Evolutionary conservation across 2,888 invertebrate species (phyloP), one percentile per base, ranked within the genome.

Genomic region (Ametastegia equiseti): DNA sequence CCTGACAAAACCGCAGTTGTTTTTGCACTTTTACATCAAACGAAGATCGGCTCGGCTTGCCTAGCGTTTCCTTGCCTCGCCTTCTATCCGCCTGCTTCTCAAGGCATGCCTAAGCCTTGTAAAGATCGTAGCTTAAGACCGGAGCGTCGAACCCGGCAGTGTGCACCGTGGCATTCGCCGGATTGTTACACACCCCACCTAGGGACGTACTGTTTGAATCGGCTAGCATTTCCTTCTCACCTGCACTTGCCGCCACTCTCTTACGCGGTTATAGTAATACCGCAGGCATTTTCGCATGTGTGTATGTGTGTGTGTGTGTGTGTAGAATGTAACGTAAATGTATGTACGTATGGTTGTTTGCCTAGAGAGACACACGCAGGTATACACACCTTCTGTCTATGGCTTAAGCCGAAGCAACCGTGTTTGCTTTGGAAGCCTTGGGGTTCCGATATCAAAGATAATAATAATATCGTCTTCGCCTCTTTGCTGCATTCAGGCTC

Each of bases 81-180:
- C 36, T 71, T n/a, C 42, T 47, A 78, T 77, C 67, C 81, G 36
- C 36, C 23, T 33, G 50, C 45, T n/a, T n/a, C n/a, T 78, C 78
- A 33, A 30, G 30, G 33, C 19, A 9, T 6, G 13, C 23, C 54
- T 81, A 80, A 33, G 80, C 81, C 81, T 83, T 83, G 80, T 80
- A 80, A 75, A 83, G 82, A 82, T 84, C 80, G 83, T 79, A 63
- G 84, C 80, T 75, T 82, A 83, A 83, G 82, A 84, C 60, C 82
- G 81, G 87, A 86, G 84, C 87, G 83, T 88, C 87, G 87, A 89
- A 88, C 87, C 87, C 86, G 87, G 86, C 86, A 86, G 87, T 88
- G 83, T 83, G 84, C 83, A 54, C 54, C 54, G 83, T 83, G 83
- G 87, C 88, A 88, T 89, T 88, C 88, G 85, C 83, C 83, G 84